Conservation (phyloP, 1,140 invertebrate species). For the Euborellia annulipes region DNA sequence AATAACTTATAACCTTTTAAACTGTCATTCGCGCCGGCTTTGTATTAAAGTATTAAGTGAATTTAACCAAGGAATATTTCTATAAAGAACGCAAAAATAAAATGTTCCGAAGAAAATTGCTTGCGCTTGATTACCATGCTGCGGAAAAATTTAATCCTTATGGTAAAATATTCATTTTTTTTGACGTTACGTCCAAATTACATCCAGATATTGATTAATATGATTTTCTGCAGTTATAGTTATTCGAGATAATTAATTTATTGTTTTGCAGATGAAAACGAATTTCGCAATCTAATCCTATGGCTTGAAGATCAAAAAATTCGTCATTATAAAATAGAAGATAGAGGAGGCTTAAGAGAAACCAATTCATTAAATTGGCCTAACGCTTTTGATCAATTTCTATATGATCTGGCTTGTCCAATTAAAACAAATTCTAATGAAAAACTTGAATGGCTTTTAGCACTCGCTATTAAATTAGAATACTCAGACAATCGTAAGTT, state of each 20-base stretch:
- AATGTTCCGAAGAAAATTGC: constrained; percentile 58
- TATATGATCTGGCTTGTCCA: constrained; percentile 52
- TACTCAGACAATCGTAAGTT: constrained; percentile 62
- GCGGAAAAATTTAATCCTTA: constrained; percentile 47
- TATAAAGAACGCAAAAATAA: too few species aligned
- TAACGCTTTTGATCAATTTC: constrained; percentile 56
- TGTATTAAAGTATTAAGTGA: too few species aligned
- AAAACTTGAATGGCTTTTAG: constrained; percentile 73
- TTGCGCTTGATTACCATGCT: constrained; percentile 55
- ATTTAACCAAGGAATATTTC: too few species aligned
- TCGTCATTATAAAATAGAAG: constrained; percentile 71
- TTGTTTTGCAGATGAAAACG: constrained; percentile 50
- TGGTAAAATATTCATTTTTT: constrained; percentile 27
- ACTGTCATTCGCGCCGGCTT: too few species aligned
- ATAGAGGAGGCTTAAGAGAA: constrained; percentile 51
- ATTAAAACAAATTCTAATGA: constrained; percentile 32
- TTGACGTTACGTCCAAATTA: neutral
- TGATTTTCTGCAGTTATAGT: constrained; percentile 11
- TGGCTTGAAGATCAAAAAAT: constrained; percentile 95
- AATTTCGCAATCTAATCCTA: constrained; percentile 61
- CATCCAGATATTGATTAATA: constrained; percentile 3
- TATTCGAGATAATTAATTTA: constrained; percentile 11
- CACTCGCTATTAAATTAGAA: constrained; percentile 64
- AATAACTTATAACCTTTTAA: too few species aligned
- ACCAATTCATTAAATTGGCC: constrained; percentile 50